Conservation (phyloP, 2,797 vertebrate genomes). For the Cebuella pygmaea region DNA sequence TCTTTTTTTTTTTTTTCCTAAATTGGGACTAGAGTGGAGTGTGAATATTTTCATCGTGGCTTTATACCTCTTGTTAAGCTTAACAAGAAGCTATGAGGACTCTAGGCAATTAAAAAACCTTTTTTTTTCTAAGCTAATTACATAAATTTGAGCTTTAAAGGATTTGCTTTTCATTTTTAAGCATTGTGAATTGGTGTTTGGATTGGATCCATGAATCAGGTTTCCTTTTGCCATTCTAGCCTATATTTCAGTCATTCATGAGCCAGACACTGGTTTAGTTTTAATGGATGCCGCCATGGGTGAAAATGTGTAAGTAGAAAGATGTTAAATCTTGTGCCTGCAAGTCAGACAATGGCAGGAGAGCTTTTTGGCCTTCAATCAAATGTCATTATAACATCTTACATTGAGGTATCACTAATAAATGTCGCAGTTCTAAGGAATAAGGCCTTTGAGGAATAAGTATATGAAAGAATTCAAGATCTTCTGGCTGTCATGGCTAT, state of each 20-base stretch:
- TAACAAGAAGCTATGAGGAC: slow-evolving; percentile 51
- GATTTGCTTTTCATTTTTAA: slow-evolving; percentile 40
- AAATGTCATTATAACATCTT: not conserved
- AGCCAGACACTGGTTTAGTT: not conserved
- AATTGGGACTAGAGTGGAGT: not conserved
- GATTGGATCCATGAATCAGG: slow-evolving; percentile 56
- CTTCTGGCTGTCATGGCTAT: not conserved
- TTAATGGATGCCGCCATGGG: not conserved
- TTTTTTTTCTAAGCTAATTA: slow-evolving; percentile 36
- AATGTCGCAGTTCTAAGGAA: not conserved
- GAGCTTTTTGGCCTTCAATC: not conserved
- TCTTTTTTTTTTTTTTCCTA: slow-evolving; percentile 29
- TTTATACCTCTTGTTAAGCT: slow-evolving; percentile 68
- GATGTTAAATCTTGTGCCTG: not conserved
- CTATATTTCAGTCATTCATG: not conserved
- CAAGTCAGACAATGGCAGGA: not conserved
- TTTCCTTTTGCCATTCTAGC: slow-evolving; percentile 53
- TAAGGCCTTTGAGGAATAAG: not conserved
- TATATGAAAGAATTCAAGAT: not conserved
- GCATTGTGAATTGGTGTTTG: slow-evolving; percentile 47
- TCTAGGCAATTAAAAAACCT: not conserved
- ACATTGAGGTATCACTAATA: not conserved
- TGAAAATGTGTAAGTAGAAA: not conserved
- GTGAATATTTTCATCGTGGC: slow-evolving; percentile 69
- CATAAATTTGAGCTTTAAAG: slow-evolving; percentile 49